A percentile compares a stretch with the other conserved stretches of the same genome.
These are phyloP conservation scores for Drosophila ustulata DNA, from an alignment of 2,888 invertebrate genomes.

Conservation along the genomic window DNA sequence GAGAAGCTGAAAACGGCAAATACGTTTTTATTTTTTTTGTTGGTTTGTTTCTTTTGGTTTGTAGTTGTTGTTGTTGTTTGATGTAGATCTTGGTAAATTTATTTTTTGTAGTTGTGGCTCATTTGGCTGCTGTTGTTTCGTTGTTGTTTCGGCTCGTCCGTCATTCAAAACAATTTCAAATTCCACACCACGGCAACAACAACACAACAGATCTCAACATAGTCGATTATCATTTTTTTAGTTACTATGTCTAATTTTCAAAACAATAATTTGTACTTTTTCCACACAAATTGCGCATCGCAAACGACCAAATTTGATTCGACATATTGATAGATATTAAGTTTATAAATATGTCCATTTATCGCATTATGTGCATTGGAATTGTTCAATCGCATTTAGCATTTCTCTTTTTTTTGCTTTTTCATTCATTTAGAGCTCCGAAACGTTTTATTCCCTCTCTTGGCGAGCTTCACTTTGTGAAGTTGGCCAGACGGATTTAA, in stretches of 20 bases:
- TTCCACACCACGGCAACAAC: constrained; percentile 54
- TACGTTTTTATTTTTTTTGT: constrained; percentile 74
- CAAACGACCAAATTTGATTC: constrained; percentile 49
- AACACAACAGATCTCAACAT: constrained; percentile 73
- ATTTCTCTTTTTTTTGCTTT: constrained; percentile 26
- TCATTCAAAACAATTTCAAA: constrained; percentile 24
- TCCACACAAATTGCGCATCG: constrained; percentile 83
- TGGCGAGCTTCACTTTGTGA: constrained; percentile 74
- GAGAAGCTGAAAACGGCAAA: constrained; percentile 85
- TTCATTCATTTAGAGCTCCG: constrained; percentile 37
- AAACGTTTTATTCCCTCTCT: constrained; percentile 48
- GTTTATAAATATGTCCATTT: constrained; percentile 18
- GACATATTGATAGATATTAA: constrained; percentile 22
- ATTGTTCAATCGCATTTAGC: constrained; percentile 38
- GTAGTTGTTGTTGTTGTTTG: constrained; percentile 34
- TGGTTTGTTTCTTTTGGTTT: constrained; percentile 17
- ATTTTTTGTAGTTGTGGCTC: constrained; percentile 58
- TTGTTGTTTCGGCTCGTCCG: constrained; percentile 24
- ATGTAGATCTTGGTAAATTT: constrained; percentile 38
- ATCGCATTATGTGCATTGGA: constrained; percentile 43
- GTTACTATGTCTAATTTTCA: constrained; percentile 2
- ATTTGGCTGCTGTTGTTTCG: constrained; percentile 54
- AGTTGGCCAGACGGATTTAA: constrained; percentile 68
- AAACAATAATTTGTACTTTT: constrained; percentile 72
- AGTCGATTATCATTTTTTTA: constrained; percentile 43